Conservation (phyloP, 2,797 vertebrate genomes). For the Coluber constrictor region DNA sequence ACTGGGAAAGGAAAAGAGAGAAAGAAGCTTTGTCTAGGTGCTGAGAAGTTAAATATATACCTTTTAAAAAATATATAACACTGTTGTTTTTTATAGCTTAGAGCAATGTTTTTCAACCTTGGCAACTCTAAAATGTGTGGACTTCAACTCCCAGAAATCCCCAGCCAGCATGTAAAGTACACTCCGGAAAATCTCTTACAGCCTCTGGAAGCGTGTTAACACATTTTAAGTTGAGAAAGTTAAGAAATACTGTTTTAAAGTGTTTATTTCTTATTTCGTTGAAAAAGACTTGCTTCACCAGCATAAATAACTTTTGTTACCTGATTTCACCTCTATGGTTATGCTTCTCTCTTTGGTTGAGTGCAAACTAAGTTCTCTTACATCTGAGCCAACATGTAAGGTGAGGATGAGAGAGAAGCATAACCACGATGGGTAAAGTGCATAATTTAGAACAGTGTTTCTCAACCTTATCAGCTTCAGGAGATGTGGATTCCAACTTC, state of each 20-base stretch:
- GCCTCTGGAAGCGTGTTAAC: background rate
- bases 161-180: background rate
- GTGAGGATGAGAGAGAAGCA: background rate
- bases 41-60: background rate
- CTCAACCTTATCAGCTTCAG: background rate
- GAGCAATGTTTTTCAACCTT: background rate
- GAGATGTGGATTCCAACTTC: background rate
- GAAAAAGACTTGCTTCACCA: background rate
- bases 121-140: background rate
- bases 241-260: background rate
- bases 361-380: background rate
- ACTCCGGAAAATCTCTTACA: background rate
- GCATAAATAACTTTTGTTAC: background rate
- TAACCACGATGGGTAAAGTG: background rate
- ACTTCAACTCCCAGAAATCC: background rate
- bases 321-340: background rate
- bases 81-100: background rate
- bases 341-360: background rate
- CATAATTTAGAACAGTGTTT: background rate
- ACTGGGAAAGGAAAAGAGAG: background rate
- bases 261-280: background rate
- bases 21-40: background rate
- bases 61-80: background rate
- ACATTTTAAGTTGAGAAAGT: background rate
- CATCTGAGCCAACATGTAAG: background rate